These are phyloP conservation scores for Cryptotis parvus DNA, from an alignment of 2,113 vertebrate genomes.

Conservation along the genomic window DNA sequence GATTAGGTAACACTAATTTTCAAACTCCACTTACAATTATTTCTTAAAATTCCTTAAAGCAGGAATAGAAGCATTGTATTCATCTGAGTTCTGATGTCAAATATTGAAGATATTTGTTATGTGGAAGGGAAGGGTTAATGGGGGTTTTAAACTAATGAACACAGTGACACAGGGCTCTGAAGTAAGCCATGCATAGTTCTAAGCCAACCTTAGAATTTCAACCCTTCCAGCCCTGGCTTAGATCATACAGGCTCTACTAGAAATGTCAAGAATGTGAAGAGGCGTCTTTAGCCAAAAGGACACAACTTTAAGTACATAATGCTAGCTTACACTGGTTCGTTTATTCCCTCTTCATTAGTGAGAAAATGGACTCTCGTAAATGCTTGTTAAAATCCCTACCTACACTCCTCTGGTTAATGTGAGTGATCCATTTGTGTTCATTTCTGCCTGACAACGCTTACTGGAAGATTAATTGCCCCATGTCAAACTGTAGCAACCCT, in stretches of 20 bases:
- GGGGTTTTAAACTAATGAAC: constrained; percentile 91
- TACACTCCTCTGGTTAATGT: constrained; percentile 99
- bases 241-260: constrained; percentile 92
- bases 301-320: constrained; percentile 98
- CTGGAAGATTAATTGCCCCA: constrained; percentile 99
- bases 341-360: constrained; percentile 99
- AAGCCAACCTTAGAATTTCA: constrained; percentile 90
- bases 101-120: constrained; percentile 83
- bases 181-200: constrained; percentile 90
- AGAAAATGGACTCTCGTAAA: constrained; percentile 99
- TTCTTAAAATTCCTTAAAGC: constrained; percentile 67
- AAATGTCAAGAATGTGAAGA: constrained; percentile 93
- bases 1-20: constrained; percentile 46
- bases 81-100: constrained; percentile 81
- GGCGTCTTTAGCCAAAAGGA: constrained; percentile 93
- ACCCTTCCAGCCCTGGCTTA: constrained; percentile 89
- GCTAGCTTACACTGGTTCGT: constrained; percentile 96
- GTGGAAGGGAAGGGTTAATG: constrained; percentile 88
- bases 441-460: constrained; percentile 99
- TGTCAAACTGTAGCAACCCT: constrained; percentile 99
- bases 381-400: constrained; percentile 99
- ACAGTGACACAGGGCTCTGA: constrained; percentile 89
- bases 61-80: constrained; percentile 58
- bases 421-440: constrained; percentile 99
- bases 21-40: constrained; percentile 61